Base-by-base conservation (phyloP, 2,797 vertebrate species). In the Coendou prehensilis region DNA sequence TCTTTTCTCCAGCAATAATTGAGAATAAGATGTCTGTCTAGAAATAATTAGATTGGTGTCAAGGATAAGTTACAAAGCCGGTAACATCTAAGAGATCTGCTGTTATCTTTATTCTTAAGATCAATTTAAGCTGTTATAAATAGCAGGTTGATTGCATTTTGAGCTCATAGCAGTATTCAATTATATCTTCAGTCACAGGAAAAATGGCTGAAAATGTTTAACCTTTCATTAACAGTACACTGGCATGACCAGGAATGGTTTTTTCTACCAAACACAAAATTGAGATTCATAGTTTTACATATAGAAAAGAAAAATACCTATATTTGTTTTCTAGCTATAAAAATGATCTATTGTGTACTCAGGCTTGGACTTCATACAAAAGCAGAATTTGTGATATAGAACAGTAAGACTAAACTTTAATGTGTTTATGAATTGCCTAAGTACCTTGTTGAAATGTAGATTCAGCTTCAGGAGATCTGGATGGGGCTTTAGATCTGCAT, bases 51-150 rank as follows among this genome's bases (percentile, higher is more conserved):
- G 22, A 76, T 28, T 79, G 59, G 54, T 87, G 57, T 90, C 90
- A 93, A 86, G 76, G 91, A 69, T 96, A 86, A 93, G 69, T 94
- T 97, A 75, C 57, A 95, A 98, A 96, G 47, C 64, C n/a, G 73
- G 30, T 9, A 57, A 83, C 64, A 89, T 91, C 67, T 93, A 88
- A 97, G 91, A 93, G 56, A 97, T 89, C 86, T 87, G 71, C 71
- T 84, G 9, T 41, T 94, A 91, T 97, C 92, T 94, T 96, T 96
- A 89, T 92, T 88, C 71, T 89, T 87, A 71, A 76, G 81, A 88
- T 97, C 84, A 97, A 82, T 71, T 93, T 92, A 93, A 82, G 45
- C 67, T 64, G 28, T 76, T 75, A 95, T 81, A 96, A 97, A 95
- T 54, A 87, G 26, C 84, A 96, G 85, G 56, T 57, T 63, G 81